phyloP scores from a whole-genome alignment of 1,140 invertebrate genomes.

The Helicoverpa armigera region DNA sequence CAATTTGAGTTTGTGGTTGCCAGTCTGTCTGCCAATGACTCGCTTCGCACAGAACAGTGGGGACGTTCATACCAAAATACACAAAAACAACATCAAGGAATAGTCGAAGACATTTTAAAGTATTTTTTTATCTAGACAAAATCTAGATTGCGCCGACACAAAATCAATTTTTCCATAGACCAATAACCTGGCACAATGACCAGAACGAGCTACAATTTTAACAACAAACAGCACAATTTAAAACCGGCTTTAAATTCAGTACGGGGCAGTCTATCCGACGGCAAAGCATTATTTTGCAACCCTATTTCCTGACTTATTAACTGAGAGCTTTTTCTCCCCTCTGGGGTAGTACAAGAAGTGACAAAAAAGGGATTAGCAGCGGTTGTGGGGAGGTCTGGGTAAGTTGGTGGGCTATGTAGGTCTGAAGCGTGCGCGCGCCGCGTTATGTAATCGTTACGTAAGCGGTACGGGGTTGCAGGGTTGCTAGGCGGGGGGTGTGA shows the following conservation, averaged over 20 bases:
- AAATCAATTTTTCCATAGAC: slow-evolving; percentile 60
- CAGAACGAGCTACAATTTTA: slow-evolving; percentile 38
- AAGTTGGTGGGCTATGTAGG: slow-evolving; percentile 60
- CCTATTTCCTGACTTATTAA: slow-evolving; percentile 56
- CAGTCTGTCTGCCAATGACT: too few relatives aligned
- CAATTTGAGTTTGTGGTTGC: too few relatives aligned
- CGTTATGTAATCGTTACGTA: slow-evolving; percentile 83
- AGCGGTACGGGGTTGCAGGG: slow-evolving; percentile 67
- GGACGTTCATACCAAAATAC: too few relatives aligned
- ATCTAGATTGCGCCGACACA: slow-evolving; percentile 50
- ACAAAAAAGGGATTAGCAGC: neutral
- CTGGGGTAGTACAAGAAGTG: slow-evolving; percentile 29
- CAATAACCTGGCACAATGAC: slow-evolving; percentile 58
- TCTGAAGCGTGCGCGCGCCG: slow-evolving; percentile 77
- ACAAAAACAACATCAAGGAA: too few relatives aligned
- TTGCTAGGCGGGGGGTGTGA: slow-evolving; percentile 61
- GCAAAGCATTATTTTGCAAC: slow-evolving; percentile 55
- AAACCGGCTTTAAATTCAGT: slow-evolving; percentile 49
- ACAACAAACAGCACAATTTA: slow-evolving; percentile 11
- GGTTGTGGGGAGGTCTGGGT: slow-evolving; percentile 45
- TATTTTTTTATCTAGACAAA: slow-evolving; percentile 2
- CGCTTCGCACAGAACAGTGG: too few relatives aligned
- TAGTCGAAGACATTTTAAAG: too few relatives aligned
- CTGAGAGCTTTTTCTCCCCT: slow-evolving; percentile 53
- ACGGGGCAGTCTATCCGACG: neutral